Evolutionary conservation across 2,797 vertebrate species (phyloP).

Genomic region (Oophaga sylvatica): DNA sequence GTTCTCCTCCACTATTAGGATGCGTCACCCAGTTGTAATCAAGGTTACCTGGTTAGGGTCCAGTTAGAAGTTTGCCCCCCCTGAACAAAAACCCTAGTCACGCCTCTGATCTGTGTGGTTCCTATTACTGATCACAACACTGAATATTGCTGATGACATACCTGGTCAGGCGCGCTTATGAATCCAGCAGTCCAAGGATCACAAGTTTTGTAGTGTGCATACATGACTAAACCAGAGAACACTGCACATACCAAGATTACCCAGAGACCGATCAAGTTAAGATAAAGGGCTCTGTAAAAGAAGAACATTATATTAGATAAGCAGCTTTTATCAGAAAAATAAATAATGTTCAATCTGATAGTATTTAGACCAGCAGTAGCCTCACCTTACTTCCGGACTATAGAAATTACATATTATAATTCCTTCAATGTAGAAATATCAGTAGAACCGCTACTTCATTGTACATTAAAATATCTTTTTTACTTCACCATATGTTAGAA

Average conservation of each 20-base stretch:
- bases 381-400: too few species aligned
- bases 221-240: constrained; percentile 83
- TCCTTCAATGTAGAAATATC: too few species aligned
- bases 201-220: constrained; percentile 74
- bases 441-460: too few species aligned
- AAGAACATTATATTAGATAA: not conserved
- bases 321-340: not conserved
- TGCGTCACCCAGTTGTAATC: too few species aligned
- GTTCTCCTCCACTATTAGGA: too few species aligned
- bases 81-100: too few species aligned
- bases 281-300: constrained; percentile 80
- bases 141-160: constrained; percentile 58
- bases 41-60: too few species aligned
- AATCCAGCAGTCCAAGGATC: constrained; percentile 82
- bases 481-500: too few species aligned
- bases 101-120: not conserved
- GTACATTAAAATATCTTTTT: too few species aligned
- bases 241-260: constrained; percentile 76
- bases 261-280: constrained; percentile 82
- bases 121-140: not conserved
- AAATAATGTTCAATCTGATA: not conserved
- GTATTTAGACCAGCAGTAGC: too few species aligned
- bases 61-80: too few species aligned
- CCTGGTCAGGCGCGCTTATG: constrained; percentile 83
- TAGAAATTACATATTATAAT: too few species aligned